These are phyloP conservation scores for Drosophila emarginata DNA, from an alignment of 2,888 invertebrate genomes.

Conservation along the genomic window DNA sequence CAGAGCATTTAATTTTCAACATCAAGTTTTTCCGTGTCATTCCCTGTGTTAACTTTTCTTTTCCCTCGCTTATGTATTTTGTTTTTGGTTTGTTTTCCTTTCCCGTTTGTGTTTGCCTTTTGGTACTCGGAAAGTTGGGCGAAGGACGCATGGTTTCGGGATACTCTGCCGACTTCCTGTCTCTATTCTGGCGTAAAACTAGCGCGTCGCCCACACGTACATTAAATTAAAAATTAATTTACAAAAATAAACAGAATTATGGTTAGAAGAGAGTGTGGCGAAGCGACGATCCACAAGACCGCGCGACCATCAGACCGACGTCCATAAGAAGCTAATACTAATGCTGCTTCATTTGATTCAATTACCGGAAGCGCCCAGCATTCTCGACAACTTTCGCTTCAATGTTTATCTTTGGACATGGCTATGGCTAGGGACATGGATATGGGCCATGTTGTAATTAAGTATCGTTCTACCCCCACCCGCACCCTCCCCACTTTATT, in stretches of 20 bases:
- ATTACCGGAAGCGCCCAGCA: constrained; percentile 68
- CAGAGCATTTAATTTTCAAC: constrained; percentile 25
- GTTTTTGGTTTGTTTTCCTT: constrained; percentile 33
- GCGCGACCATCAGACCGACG: constrained; percentile 3
- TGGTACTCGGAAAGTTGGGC: not conserved
- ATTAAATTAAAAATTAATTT: constrained; percentile 77
- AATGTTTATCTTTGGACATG: constrained; percentile 67
- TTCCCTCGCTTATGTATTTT: constrained; percentile 14
- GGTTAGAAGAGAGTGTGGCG: constrained; percentile 22
- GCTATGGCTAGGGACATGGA: constrained; percentile 38
- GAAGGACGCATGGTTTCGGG: not conserved
- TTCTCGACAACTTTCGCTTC: constrained; percentile 22
- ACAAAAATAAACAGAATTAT: constrained; percentile 72
- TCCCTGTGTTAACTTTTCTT: constrained; percentile 20
- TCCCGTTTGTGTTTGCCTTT: constrained; percentile 33
- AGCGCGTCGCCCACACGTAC: constrained; percentile 56
- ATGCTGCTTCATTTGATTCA: constrained; percentile 77
- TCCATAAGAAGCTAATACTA: constrained; percentile 75
- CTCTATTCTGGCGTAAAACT: constrained; percentile 41
- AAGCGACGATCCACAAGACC: constrained; percentile 37
- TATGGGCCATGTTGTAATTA: constrained; percentile 77
- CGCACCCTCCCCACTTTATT: no score
- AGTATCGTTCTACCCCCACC: not conserved
- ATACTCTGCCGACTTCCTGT: constrained; percentile 31
- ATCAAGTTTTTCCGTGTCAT: constrained; percentile 14